Evolutionary conservation across 1,140 invertebrate genomes (phyloP).

Genomic region (Drosophila grimshawi): DNA sequence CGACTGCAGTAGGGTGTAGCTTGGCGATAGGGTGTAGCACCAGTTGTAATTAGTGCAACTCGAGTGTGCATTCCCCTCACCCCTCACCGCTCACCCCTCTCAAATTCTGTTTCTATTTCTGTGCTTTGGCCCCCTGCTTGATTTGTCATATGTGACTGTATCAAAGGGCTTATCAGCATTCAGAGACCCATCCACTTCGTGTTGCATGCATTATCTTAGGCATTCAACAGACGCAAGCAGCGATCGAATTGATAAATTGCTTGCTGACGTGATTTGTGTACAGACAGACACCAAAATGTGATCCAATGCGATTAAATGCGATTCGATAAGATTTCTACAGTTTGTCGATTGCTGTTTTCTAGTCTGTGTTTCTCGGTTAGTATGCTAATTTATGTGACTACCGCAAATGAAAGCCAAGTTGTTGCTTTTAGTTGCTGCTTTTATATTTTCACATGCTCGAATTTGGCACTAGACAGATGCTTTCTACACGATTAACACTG

Average conservation of each 20-base stretch:
- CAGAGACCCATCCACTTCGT: constrained; percentile 27
- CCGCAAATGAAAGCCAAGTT: constrained; percentile 37
- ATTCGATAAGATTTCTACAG: constrained; percentile 31
- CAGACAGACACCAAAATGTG: constrained; percentile 9
- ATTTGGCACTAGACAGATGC: constrained; percentile 30
- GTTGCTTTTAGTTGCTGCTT: constrained; percentile 1
- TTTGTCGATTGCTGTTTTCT: not conserved
- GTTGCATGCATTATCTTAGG: constrained; percentile 48
- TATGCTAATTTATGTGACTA: constrained; percentile 43
- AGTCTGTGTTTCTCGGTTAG: not conserved
- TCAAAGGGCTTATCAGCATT: constrained; percentile 40
- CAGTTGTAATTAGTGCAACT: constrained; percentile 13
- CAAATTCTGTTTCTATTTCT: not conserved
- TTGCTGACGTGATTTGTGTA: constrained; percentile 52
- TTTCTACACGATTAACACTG: constrained; percentile 48
- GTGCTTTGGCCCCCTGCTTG: not conserved
- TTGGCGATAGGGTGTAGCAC: not conserved
- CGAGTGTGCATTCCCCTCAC: not conserved
- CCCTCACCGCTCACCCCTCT: not conserved
- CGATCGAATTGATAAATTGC: constrained; percentile 46
- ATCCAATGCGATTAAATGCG: constrained; percentile 22
- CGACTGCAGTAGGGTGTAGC: not conserved
- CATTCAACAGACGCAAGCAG: constrained; percentile 21
- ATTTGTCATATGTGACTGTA: constrained; percentile 22
- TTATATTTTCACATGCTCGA: constrained; percentile 28